phyloP scores from a whole-genome alignment of 2,113 vertebrate genomes.

The Actenoides hombroni region DNA sequence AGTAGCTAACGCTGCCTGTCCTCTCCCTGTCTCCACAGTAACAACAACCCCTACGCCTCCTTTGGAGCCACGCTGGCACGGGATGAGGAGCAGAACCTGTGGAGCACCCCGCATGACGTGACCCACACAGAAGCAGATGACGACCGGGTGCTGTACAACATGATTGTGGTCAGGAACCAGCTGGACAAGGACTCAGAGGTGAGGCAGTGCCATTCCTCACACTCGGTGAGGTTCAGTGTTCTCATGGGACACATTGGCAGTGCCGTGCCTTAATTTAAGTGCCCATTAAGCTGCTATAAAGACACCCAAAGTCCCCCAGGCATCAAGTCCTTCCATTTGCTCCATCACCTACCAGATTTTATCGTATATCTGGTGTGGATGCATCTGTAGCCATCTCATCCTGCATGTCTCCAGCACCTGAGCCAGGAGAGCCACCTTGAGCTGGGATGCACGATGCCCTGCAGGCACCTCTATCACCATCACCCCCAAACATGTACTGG shows the following conservation, averaged over 20 bases:
- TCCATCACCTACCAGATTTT: not conserved
- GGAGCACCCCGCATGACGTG: constrained; percentile 63
- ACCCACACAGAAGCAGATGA: constrained; percentile 79
- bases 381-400: not conserved
- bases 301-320: not conserved
- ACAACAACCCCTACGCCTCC: constrained; percentile 69
- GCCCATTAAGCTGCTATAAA: not conserved
- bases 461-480: not conserved
- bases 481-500: accelerated
- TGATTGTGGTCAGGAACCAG: constrained; percentile 85
- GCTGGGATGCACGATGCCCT: not conserved
- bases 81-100: constrained; percentile 77
- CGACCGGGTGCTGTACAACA: constrained; percentile 82
- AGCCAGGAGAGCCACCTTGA: not conserved
- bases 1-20: accelerated
- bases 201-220: not conserved
- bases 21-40: constrained; percentile 22
- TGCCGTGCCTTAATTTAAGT: not conserved
- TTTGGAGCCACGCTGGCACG: constrained; percentile 75
- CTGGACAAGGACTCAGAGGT: constrained; percentile 84
- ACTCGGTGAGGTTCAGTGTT: accelerated
- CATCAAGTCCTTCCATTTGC: not conserved
- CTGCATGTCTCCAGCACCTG: accelerated
- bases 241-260: accelerated
- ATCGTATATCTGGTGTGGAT: not conserved